These are phyloP conservation scores for Auanema freiburgensis DNA, from an alignment of 2,888 invertebrate species.

Conservation along the genomic window DNA sequence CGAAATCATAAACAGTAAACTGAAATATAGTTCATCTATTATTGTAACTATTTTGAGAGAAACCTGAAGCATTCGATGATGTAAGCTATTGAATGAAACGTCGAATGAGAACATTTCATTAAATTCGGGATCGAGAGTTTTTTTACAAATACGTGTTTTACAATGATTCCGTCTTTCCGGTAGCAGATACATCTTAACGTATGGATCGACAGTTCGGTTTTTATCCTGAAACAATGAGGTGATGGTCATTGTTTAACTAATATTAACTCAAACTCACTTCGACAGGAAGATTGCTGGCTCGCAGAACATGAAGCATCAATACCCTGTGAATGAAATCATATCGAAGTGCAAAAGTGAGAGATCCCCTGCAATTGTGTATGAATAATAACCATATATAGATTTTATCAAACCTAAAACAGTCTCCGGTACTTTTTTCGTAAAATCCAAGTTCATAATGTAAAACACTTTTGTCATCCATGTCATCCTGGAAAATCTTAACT, in stretches of 20 bases:
- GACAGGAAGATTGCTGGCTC: slow-evolving; percentile 67
- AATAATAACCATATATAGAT: background rate
- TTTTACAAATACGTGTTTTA: slow-evolving; percentile 74
- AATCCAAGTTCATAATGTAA: slow-evolving; percentile 72
- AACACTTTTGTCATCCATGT: slow-evolving; percentile 56
- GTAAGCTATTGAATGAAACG: slow-evolving; percentile 77
- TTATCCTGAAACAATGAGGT: slow-evolving; percentile 12
- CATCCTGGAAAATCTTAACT: slow-evolving; percentile 29
- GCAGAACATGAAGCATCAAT: slow-evolving; percentile 69
- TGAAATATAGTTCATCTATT: slow-evolving; percentile 66
- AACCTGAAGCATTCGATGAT: slow-evolving; percentile 73
- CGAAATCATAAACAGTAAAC: slow-evolving; percentile 86
- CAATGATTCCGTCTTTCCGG: slow-evolving; percentile 84
- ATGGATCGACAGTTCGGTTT: slow-evolving; percentile 79
- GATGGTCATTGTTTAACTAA: background rate
- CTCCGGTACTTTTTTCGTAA: slow-evolving; percentile 76
- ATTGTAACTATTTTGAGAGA: background rate
- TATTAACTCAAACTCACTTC: slow-evolving; percentile 70
- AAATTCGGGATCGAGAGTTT: slow-evolving; percentile 54
- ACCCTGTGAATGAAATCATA: slow-evolving; percentile 82
- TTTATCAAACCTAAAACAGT: slow-evolving; percentile 67
- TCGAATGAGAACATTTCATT: slow-evolving; percentile 77
- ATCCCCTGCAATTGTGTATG: slow-evolving; percentile 68
- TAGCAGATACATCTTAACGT: slow-evolving; percentile 81
- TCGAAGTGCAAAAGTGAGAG: slow-evolving; percentile 79